A percentile compares a stretch with the other conserved stretches of the same genome.
Conservation (phyloP, 1,140 invertebrate species). For the Pseudobourletiella spinata region DNA sequence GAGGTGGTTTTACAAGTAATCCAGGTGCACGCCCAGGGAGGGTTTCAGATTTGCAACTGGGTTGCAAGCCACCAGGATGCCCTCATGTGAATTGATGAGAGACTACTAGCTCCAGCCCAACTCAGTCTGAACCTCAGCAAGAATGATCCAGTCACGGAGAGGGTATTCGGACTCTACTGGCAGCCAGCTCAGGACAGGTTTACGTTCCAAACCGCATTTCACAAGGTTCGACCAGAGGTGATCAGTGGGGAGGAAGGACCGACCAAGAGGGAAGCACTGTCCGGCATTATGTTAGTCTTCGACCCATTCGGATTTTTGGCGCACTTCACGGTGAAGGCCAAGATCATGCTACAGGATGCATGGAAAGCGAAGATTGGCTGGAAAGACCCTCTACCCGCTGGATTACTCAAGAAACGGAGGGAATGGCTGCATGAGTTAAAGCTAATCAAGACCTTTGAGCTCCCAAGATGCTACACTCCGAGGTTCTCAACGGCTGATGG, state of each 20-base stretch:
- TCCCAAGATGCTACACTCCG: slow-evolving; percentile 19
- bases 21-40: background rate
- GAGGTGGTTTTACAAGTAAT: slow-evolving; percentile 9
- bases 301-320: slow-evolving; percentile 22
- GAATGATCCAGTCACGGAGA: slow-evolving; percentile 12
- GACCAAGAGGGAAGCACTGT: slow-evolving; percentile 14
- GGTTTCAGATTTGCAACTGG: slow-evolving; percentile 15
- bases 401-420: background rate
- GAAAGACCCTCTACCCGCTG: slow-evolving; percentile 18
- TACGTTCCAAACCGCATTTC: background rate
- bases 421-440: slow-evolving; percentile 6
- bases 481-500: background rate
- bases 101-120: slow-evolving; percentile 25
- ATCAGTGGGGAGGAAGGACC: slow-evolving; percentile 1
- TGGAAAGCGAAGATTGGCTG: slow-evolving; percentile 21
- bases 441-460: background rate
- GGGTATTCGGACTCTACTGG: slow-evolving; percentile 13
- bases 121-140: slow-evolving; percentile 9
- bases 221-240: background rate
- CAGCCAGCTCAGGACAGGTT: background rate
- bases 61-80: background rate
- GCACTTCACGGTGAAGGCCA: slow-evolving; percentile 12
- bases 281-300: slow-evolving; percentile 14
- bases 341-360: slow-evolving; percentile 26
- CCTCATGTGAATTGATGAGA: slow-evolving; percentile 22